phyloP scores from a whole-genome alignment of 2,113 vertebrate genomes.

The Hyla sarda region DNA sequence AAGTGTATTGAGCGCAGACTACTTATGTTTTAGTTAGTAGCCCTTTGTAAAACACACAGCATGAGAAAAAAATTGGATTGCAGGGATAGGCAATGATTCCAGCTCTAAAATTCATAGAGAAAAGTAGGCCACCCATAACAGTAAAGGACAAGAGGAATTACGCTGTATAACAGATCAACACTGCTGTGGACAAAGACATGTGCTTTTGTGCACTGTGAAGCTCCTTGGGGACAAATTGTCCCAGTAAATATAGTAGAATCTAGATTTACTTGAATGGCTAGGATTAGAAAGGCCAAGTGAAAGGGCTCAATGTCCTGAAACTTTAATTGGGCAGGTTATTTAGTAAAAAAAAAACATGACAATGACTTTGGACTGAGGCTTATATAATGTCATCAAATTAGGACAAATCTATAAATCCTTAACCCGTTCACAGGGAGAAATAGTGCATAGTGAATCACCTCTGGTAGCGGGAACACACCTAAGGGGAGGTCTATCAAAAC shows the following conservation, averaged over 20 bases:
- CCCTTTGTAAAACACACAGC: too few relatives aligned
- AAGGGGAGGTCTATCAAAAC: too few relatives aligned
- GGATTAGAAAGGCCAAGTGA: not conserved
- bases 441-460: not conserved
- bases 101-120: not conserved
- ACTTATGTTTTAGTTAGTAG: too few relatives aligned
- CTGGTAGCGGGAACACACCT: not conserved
- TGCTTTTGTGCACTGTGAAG: not conserved
- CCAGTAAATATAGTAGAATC: slow-evolving; percentile 3
- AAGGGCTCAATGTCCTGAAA: slow-evolving; percentile 15
- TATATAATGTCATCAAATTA: not conserved
- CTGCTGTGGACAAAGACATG: not conserved
- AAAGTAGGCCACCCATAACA: slow-evolving; percentile 4
- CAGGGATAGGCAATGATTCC: not conserved
- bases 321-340: not conserved
- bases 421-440: not conserved
- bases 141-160: not conserved
- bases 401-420: not conserved
- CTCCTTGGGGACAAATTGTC: slow-evolving; percentile 6
- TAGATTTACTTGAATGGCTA: not conserved
- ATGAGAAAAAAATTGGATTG: not conserved
- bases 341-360: not conserved
- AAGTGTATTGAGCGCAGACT: too few relatives aligned
- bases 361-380: not conserved
- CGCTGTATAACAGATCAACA: not conserved